A percentile compares a stretch with the other conserved stretches of the same genome.
Evolutionary conservation across 2,888 invertebrate species (phyloP).

Genomic region (Aricia artaxerxes): DNA sequence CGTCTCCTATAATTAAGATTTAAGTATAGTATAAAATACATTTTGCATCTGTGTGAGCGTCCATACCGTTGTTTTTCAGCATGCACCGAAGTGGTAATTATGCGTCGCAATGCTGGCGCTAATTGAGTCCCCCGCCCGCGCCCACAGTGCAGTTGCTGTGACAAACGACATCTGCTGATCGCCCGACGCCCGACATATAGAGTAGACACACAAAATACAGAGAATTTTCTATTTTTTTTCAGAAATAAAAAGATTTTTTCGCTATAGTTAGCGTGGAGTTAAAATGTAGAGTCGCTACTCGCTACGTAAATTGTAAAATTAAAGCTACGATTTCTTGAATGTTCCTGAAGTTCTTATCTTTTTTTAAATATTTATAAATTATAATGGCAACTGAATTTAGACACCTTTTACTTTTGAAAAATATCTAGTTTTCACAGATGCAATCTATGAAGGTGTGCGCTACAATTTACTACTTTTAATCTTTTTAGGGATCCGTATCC

Average conservation of each 20-base stretch:
- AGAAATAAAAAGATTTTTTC: no score
- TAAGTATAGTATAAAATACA: background rate
- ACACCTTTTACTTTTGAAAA: background rate
- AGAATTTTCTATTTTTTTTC: no score
- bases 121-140: slow-evolving; percentile 44
- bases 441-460: background rate
- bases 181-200: no score
- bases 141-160: slow-evolving; percentile 46
- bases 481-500: background rate
- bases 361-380: no score
- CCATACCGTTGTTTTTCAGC: background rate
- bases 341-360: no score
- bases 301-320: no score
- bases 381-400: no score
- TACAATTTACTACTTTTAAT: background rate
- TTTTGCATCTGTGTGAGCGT: background rate
- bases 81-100: slow-evolving; percentile 45
- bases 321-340: no score
- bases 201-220: no score
- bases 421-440: background rate
- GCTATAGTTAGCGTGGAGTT: no score
- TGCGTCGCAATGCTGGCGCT: slow-evolving; percentile 50
- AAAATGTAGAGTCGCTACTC: no score
- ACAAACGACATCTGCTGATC: slow-evolving; percentile 46
- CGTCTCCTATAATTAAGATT: no score